Conservation (phyloP, 23 tunicate species). For the Styela clava region DNA sequence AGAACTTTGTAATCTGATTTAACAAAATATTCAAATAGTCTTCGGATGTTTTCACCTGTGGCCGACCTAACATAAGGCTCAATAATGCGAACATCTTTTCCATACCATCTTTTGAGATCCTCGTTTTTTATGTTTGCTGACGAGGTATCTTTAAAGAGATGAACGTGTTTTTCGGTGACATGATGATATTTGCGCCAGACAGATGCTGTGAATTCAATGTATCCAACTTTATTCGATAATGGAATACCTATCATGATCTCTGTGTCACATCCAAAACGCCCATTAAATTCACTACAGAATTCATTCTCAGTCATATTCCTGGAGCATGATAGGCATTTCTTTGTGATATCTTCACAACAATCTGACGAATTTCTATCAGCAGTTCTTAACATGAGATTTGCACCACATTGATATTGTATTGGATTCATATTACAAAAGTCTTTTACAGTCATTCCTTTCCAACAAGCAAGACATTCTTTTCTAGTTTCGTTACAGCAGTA, state of each 20-base stretch:
- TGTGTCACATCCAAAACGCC: neutral
- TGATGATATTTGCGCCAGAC: neutral
- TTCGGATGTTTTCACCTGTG: neutral
- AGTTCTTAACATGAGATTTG: no score
- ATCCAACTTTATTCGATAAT: neutral
- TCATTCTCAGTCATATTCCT: neutral
- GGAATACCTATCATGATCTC: constrained; percentile 3
- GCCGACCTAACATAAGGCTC: neutral
- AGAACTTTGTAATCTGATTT: neutral
- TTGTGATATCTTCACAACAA: neutral
- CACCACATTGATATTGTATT: neutral
- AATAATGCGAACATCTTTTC: neutral
- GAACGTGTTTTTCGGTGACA: neutral
- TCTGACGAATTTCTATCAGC: neutral
- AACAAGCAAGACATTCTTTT: neutral
- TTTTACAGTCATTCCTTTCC: neutral
- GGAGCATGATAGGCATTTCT: neutral
- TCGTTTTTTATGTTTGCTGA: neutral
- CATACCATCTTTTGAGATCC: neutral
- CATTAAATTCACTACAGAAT: neutral
- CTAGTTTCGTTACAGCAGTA: neutral
- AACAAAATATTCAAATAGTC: neutral
- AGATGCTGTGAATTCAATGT: constrained; percentile 6
- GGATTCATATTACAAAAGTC: neutral
- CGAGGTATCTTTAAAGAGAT: neutral